Evolutionary conservation across 1,140 invertebrate genomes (phyloP), one percentile per base, ranked within the genome.

Genomic region (Drosophila oshimai): DNA sequence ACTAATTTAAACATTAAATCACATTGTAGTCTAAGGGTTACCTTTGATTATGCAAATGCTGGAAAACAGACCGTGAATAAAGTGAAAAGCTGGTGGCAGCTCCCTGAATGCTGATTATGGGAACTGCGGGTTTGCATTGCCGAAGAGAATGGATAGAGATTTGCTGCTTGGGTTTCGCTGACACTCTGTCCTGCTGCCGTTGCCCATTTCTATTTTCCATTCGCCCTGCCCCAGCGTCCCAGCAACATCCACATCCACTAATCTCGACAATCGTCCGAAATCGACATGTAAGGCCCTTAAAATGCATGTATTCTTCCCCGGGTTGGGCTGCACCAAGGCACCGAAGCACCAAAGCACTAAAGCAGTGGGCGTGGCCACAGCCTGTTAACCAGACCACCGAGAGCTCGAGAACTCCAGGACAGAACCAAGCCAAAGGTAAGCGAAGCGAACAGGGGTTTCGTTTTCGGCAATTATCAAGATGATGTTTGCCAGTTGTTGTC

Each of bases 201-300:
- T 65, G 42, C 39, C 64, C 42, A 33, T 46, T 70, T 33, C 45
- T 41, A 49, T 70, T 45, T 53, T 36, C 36, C 46, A 54, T 65
- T 86, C 34, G 64, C 50, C 55, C 17, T 42, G 61, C 46, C 61
- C 55, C 65, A 54, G 24, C 17, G 18, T 31, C 44, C 44, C 12
- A 20, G 17, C 17, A 31, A 49, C 3, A 42, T 33, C 28, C 50
- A 53, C 64, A 45, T 44, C 81, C 68, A 57, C 76, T 80, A 75
- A 71, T 65, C 60, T 53, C 22, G 34, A 39, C 77, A 87, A 87
- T 86, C 76, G 73, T 50, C 60, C 33, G 58, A 50, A 76, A 86
- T 86, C 80, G 77, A 86, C 83, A 86, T 86, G 81, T 86, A 81
- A 76, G 81, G 81, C 81, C 81, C 81, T 86, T 86, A 86, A 86